A percentile compares a stretch with the other conserved stretches of the same genome.
phyloP scores from a whole-genome alignment of 2,888 invertebrate species.

The Cephalotes varians region DNA sequence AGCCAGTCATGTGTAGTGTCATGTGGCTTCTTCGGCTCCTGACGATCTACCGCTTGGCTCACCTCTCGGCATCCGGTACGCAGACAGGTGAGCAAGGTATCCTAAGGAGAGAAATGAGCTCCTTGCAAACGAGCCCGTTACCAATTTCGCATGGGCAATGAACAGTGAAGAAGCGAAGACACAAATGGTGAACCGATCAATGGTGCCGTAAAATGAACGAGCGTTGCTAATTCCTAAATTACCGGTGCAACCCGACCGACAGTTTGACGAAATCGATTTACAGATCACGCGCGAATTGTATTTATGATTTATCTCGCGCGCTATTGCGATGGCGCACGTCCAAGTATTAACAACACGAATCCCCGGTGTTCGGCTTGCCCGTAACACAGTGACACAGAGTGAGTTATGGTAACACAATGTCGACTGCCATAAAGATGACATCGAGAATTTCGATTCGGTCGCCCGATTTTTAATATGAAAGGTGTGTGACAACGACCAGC shows the following conservation, averaged over 20 bases:
- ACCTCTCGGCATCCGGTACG: slow-evolving; percentile 81
- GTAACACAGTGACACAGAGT: slow-evolving; percentile 25
- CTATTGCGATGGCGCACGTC: slow-evolving; percentile 14
- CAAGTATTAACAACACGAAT: slow-evolving; percentile 53
- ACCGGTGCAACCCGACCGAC: not conserved
- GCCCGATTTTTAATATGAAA: slow-evolving; percentile 30
- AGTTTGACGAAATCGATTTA: slow-evolving; percentile 25
- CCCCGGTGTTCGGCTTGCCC: not conserved
- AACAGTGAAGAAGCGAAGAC: not conserved
- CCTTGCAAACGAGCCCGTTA: not conserved
- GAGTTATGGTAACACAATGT: slow-evolving; percentile 58
- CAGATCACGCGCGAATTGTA: slow-evolving; percentile 33
- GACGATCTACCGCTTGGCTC: slow-evolving; percentile 83
- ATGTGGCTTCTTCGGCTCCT: slow-evolving; percentile 84
- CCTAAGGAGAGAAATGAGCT: not conserved
- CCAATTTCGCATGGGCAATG: not conserved
- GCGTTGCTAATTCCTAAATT: not conserved
- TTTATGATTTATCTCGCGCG: slow-evolving; percentile 26
- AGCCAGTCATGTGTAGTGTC: slow-evolving; percentile 77
- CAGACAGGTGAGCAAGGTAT: slow-evolving; percentile 81
- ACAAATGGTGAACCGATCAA: not conserved
- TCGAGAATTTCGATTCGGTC: slow-evolving; percentile 55
- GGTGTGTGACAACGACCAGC: slow-evolving; percentile 17
- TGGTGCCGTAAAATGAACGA: not conserved
- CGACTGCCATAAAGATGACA: slow-evolving; percentile 64